Conservation (phyloP, 2,888 invertebrate genomes). For the Athalia rosae region DNA sequence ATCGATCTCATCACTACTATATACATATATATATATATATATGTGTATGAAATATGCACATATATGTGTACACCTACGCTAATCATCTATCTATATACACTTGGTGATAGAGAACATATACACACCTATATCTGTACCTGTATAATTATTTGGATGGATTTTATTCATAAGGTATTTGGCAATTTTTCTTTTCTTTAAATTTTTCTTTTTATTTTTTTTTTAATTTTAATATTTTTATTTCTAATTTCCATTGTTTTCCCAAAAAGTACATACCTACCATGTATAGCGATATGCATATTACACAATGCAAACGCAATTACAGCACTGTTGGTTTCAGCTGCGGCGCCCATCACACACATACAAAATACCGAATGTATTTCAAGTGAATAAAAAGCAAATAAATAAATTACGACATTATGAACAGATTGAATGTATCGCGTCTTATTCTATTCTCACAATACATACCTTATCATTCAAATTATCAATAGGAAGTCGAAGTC, state of each 20-base stretch:
- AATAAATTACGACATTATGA: background rate
- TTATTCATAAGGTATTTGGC: constrained; percentile 43
- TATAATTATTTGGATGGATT: constrained; percentile 51
- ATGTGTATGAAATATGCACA: constrained; percentile 50
- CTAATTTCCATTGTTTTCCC: too few relatives aligned
- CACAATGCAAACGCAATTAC: constrained; percentile 51
- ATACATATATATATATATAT: constrained; percentile 52
- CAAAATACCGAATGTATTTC: constrained; percentile 51
- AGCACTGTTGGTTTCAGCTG: constrained; percentile 70
- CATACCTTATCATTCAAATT: background rate
- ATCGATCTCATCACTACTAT: constrained; percentile 57
- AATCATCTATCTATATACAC: constrained; percentile 53
- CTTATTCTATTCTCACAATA: background rate
- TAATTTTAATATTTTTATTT: constrained; percentile 11
- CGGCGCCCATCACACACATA: constrained; percentile 57
- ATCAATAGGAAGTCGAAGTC: background rate
- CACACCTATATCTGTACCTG: too few relatives aligned
- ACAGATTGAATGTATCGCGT: background rate
- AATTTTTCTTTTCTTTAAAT: background rate
- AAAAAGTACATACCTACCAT: background rate
- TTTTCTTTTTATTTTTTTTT: constrained; percentile 9
- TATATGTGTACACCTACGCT: constrained; percentile 54
- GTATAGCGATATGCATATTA: constrained; percentile 17
- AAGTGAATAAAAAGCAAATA: constrained; percentile 44
- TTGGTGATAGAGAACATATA: constrained; percentile 61